Base-by-base conservation (phyloP, 2,888 invertebrate genomes). In the Melanophora roralis region DNA sequence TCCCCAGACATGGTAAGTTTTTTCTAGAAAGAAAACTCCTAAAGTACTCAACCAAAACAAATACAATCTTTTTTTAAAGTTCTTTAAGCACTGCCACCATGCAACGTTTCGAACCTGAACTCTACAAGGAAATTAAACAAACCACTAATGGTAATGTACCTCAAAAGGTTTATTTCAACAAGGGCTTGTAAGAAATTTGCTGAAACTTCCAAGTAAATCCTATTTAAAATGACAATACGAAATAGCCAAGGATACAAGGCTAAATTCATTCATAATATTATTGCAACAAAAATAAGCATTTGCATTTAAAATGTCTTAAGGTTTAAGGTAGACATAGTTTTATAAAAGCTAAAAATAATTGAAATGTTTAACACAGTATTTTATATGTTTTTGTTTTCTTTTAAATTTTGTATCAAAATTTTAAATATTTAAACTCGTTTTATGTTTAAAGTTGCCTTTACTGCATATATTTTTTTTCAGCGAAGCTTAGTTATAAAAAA, bases 91-190 rank as follows among this genome's bases (percentile, higher is more conserved):
- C 93, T 11, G 92, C 93, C 34, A 94, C 94, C 1, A 91, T 97
- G 65, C 92, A 94, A 85, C 92, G 92, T 67, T 92, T 94, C 84
- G 97, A 97, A 87, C 93, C 94, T 12, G 93, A 94, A 47, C 92
- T 93, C 40, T 95, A 94, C 83, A 92, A 93, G 45, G 91, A 94
- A 85, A 92, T 96, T 78, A 87, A 93, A 65, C 91, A 93, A 83
- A 94, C 93, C 75, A 92, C 92, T 0, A 91, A 91, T 64, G 93
- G 92, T 1, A 92, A 93, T 69, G 91, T 95, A 21, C 97, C 97
- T 0, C 90, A 92, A 69, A 92, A 92, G 51, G 93, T 97, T 0
- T 97, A 95, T 89, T 97, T 97, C 90, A 97, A 97, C 90, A 97
- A 97, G 89, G 97, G 97, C 27, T 91, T 97, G 84, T 97, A 94